Conservation (phyloP, 2,113 vertebrate genomes). For the Rhipidura dahli region DNA sequence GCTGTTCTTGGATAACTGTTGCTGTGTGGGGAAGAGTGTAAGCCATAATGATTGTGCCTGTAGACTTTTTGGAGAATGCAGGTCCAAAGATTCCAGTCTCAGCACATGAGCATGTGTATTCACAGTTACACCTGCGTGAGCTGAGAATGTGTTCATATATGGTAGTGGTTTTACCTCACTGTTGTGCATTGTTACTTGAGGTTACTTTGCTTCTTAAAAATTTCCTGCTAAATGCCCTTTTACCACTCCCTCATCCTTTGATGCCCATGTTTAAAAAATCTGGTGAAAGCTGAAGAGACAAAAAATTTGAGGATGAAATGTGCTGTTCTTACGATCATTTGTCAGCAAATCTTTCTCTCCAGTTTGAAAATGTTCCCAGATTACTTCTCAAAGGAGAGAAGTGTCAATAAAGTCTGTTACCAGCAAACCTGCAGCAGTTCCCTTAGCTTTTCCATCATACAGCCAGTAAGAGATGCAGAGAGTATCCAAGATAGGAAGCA, state of each 20-base stretch:
- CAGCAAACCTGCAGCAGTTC: neutral
- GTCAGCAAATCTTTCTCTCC: neutral
- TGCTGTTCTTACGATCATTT: neutral
- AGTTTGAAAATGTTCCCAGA: neutral
- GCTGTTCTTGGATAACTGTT: neutral
- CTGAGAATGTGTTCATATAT: neutral
- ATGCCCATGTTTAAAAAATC: neutral
- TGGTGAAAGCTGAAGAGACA: neutral
- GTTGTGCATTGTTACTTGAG: neutral
- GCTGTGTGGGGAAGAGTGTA: neutral
- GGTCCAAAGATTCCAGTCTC: neutral
- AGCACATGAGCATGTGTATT: neutral
- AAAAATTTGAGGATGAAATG: neutral
- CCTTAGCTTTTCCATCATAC: neutral
- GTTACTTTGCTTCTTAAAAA: neutral
- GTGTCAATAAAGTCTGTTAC: neutral
- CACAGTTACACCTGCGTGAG: neutral
- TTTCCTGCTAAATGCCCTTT: neutral
- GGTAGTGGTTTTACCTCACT: neutral
- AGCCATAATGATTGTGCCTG: neutral
- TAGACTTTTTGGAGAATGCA: neutral
- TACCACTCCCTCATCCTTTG: neutral
- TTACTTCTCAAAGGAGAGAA: neutral
- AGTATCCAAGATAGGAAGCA: neutral
- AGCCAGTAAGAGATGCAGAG: neutral